Evolutionary conservation across 1,140 invertebrate genomes (phyloP).

Genomic region (Lucilia sericata): DNA sequence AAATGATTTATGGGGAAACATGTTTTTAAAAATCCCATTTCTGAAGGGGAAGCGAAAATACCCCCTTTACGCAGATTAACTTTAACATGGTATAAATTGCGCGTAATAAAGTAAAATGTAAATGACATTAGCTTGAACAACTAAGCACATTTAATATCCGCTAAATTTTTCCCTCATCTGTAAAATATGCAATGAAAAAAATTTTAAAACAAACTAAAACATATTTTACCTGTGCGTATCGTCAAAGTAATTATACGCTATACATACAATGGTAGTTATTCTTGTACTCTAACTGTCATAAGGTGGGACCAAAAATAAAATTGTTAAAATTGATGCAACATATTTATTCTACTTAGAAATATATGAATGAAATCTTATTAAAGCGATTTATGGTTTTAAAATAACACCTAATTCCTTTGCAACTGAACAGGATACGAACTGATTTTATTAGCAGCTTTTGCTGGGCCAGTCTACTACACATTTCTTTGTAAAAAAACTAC

Average conservation of each 20-base stretch:
- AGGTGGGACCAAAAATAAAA: too few species aligned
- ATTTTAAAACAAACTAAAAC: not conserved
- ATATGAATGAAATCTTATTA: too few species aligned
- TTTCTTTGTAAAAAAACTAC: too few species aligned
- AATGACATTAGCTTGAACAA: not conserved
- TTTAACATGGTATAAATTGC: not conserved
- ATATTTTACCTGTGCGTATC: not conserved
- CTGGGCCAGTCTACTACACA: too few species aligned
- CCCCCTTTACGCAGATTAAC: not conserved
- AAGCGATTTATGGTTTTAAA: too few species aligned
- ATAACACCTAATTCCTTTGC: too few species aligned
- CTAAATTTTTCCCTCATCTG: not conserved
- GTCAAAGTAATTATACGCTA: not conserved
- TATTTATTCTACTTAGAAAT: too few species aligned
- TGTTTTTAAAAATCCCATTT: not conserved
- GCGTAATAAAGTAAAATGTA: conserved; percentile 5
- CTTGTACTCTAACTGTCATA: too few species aligned
- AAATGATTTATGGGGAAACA: not conserved
- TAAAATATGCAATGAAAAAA: not conserved
- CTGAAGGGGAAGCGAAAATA: not conserved
- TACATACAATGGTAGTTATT: too few species aligned
- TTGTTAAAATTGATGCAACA: too few species aligned
- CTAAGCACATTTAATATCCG: conserved; percentile 23
- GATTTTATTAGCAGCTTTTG: too few species aligned
- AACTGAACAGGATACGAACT: too few species aligned